Evolutionary conservation across 2,113 vertebrate species (phyloP).

Genomic region (Nibea coibor): DNA sequence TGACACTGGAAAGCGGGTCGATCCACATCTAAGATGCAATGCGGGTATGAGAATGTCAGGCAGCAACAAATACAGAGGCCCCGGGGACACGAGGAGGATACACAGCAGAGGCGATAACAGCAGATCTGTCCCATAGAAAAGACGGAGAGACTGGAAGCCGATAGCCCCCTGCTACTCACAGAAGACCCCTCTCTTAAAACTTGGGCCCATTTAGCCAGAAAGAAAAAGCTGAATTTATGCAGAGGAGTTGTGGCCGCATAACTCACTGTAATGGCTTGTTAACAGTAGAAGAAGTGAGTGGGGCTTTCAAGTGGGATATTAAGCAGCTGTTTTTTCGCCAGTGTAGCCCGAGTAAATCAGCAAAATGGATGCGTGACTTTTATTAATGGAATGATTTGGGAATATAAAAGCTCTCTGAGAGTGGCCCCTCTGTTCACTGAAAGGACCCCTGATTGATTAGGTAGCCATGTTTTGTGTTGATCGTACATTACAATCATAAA

Average conservation of each 20-base stretch:
- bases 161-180: constrained; percentile 44
- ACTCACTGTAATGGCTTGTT: constrained; percentile 95
- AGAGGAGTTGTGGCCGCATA: constrained; percentile 85
- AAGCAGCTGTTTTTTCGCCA: constrained; percentile 93
- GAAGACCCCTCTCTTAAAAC: constrained; percentile 84
- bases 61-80: constrained; percentile 44
- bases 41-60: constrained; percentile 38
- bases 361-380: constrained; percentile 91
- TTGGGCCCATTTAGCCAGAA: constrained; percentile 84
- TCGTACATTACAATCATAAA: constrained; percentile 74
- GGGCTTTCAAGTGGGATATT: constrained; percentile 94
- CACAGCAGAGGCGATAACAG: constrained; percentile 58
- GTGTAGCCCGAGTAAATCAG: constrained; percentile 93
- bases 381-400: constrained; percentile 93
- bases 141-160: constrained; percentile 41
- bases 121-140: constrained; percentile 58
- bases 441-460: constrained; percentile 76
- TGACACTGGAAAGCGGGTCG: constrained; percentile 34
- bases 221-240: constrained; percentile 86
- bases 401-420: constrained; percentile 82
- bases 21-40: constrained; percentile 2
- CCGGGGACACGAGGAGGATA: constrained; percentile 42
- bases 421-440: constrained; percentile 77
- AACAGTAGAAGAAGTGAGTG: constrained; percentile 92
- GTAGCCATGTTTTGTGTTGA: constrained; percentile 60